These are phyloP conservation scores for Melipona bicolor DNA, from an alignment of 2,888 invertebrate species.

Conservation along the genomic window DNA sequence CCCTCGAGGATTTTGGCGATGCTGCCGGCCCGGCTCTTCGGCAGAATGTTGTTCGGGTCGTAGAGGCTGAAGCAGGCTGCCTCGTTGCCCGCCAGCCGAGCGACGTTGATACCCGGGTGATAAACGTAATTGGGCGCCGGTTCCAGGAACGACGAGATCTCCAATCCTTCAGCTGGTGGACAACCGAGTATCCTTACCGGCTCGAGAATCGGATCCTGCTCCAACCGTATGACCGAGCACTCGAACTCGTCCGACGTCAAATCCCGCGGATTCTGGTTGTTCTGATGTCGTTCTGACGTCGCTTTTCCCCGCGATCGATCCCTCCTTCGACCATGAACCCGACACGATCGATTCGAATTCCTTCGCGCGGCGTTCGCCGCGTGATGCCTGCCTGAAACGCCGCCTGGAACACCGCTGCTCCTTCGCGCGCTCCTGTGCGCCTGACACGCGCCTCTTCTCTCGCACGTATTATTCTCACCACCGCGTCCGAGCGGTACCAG, in stretches of 20 bases:
- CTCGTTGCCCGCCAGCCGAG: constrained; percentile 49
- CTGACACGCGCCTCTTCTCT: constrained; percentile 47
- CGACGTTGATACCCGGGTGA: constrained; percentile 48
- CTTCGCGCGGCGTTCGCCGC: constrained; percentile 55
- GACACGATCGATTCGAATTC: constrained; percentile 57
- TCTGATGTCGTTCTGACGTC: constrained; percentile 45
- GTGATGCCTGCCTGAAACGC: constrained; percentile 49
- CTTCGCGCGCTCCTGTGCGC: constrained; percentile 52
- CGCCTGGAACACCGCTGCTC: constrained; percentile 23
- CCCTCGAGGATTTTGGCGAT: constrained; percentile 75
- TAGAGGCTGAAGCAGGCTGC: constrained; percentile 63
- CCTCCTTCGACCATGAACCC: constrained; percentile 67
- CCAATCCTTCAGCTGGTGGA: constrained; percentile 62
- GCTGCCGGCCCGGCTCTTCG: constrained; percentile 66
- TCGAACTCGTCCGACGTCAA: constrained; percentile 63
- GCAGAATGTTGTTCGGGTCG: constrained; percentile 67
- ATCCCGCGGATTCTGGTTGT: constrained; percentile 39
- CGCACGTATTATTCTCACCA: constrained; percentile 30
- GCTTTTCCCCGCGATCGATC: constrained; percentile 60
- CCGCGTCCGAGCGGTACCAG: neutral
- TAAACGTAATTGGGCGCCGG: constrained; percentile 62
- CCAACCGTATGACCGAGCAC: constrained; percentile 65
- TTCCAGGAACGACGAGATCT: constrained; percentile 67
- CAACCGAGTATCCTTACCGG: constrained; percentile 68
- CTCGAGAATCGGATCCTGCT: constrained; percentile 66